Base-by-base conservation (phyloP, 92 coral and sea anemone species). In the Galaxea fascicularis region DNA sequence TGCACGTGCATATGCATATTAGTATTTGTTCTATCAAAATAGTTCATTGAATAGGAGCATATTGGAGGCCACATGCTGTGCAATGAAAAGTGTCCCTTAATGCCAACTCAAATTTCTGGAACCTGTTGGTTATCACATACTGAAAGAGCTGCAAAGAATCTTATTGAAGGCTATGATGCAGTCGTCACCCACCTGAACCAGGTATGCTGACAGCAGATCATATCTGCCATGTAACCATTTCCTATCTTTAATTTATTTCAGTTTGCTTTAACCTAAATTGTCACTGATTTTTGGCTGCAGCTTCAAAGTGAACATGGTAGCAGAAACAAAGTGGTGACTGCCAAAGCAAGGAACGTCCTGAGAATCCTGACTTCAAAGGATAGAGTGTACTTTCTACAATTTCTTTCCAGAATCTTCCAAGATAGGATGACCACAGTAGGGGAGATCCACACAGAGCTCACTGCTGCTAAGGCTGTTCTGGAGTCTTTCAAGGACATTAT, bases 1-100 rank as follows among this genome's bases (percentile, higher is more conserved):
- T 80, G 76, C 85, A 80, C 77, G 77, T 79, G 65, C 86, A 81
- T 81, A 81, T 31, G 86, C 29, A 53, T 25, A 70, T 66, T 80
- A 68, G 85, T 78, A 54, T 51, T 51, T 51, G 16, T 51, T 51
- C 56, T 51, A 51, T 51, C 56, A 17, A 51, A 51, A 52, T 52
- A 52, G 0, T 52, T 52, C 57, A 52, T 18, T 6, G 57, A 52
- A 52, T 52, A 52, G 57, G 57, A 52, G 57, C 57, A 52, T 12
- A 0, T 18, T 52, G 57, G 57, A 52, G 57, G 57, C 57, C 57
- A 12, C 57, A 52, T 52, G 12, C 17, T 52, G 57, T 52, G 57
- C 57, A 52, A n/a, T n/a, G n/a, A n/a, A n/a, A n/a, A n/a, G n/a
- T n/a, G n/a, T n/a, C n/a, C n/a, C n/a, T n/a, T n/a, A n/a, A n/a